Percentiles rank a stretch among this genome's conserved stretches.
Conservation (phyloP, 2,797 vertebrate species). For the Naso thynnoides region DNA sequence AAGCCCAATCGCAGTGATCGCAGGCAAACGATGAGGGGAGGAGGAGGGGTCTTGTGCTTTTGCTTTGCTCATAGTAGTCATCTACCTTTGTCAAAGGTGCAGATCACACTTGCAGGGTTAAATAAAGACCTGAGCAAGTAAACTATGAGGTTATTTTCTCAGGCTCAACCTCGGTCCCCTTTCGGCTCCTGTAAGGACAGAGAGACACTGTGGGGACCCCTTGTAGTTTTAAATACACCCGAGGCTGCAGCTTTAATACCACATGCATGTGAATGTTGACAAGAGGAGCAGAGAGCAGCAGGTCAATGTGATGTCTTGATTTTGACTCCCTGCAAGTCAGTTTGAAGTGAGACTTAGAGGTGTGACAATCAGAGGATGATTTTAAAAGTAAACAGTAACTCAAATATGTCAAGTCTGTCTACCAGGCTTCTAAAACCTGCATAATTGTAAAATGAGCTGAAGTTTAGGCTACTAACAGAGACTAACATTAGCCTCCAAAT, state of each 20-base stretch:
- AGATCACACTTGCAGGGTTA: constrained; percentile 44
- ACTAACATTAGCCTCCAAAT: neutral
- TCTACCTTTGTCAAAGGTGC: constrained; percentile 43
- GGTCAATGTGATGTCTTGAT: constrained; percentile 29
- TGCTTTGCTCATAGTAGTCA: constrained; percentile 34
- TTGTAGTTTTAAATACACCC: constrained; percentile 53
- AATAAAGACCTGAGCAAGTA: constrained; percentile 44
- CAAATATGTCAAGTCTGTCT: neutral
- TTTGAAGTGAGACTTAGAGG: neutral
- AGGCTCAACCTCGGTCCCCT: constrained; percentile 21
- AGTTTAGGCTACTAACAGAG: neutral
- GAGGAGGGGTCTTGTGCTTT: constrained; percentile 13
- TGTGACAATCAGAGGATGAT: neutral
- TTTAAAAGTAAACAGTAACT: neutral
- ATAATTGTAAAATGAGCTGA: no score
- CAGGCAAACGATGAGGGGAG: neutral
- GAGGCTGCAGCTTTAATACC: constrained; percentile 57
- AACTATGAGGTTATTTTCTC: constrained; percentile 63
- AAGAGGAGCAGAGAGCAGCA: constrained; percentile 5
- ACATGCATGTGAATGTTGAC: constrained; percentile 70
- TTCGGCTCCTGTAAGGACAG: neutral
- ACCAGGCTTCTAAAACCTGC: neutral
- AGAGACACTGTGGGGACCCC: constrained; percentile 30
- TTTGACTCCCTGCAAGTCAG: constrained; percentile 6
- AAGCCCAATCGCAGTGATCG: constrained; percentile 62